Conservation (phyloP, 2,797 vertebrate genomes). For the Artibeus lituratus region DNA sequence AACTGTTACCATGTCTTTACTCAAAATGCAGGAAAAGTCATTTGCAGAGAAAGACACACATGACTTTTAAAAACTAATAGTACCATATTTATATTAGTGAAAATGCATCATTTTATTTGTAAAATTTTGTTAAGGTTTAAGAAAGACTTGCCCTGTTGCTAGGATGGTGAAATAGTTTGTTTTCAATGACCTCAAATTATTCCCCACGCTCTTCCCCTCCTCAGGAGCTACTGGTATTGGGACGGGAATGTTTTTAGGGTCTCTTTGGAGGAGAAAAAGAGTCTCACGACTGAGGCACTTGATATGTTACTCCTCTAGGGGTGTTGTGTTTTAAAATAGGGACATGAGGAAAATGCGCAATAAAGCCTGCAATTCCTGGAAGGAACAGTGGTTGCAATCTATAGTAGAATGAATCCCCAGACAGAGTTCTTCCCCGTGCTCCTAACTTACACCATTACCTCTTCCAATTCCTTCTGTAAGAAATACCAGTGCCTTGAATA, state of each 20-base stretch:
- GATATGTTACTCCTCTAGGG: neutral
- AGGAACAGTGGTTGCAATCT: neutral
- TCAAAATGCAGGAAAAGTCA: neutral
- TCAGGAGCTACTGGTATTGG: neutral
- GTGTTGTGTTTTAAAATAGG: neutral
- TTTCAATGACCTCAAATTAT: neutral
- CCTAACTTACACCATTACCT: neutral
- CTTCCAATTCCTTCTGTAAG: neutral
- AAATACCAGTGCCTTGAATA: neutral
- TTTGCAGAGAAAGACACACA: neutral
- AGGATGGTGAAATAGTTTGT: neutral
- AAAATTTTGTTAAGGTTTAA: neutral
- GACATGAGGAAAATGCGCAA: neutral
- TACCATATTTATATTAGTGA: neutral
- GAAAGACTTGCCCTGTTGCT: neutral
- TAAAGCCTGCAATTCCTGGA: neutral
- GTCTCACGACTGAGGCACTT: neutral
- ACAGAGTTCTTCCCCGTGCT: neutral
- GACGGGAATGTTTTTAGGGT: neutral
- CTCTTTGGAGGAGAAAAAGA: neutral
- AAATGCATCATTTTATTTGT: neutral
- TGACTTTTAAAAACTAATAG: neutral
- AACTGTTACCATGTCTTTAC: neutral
- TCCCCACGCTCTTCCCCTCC: rapidly evolving
- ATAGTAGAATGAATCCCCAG: neutral